Evolutionary conservation across 2,113 vertebrate genomes (phyloP), one percentile per base, ranked within the genome.

Genomic region (Saccopteryx bilineata): DNA sequence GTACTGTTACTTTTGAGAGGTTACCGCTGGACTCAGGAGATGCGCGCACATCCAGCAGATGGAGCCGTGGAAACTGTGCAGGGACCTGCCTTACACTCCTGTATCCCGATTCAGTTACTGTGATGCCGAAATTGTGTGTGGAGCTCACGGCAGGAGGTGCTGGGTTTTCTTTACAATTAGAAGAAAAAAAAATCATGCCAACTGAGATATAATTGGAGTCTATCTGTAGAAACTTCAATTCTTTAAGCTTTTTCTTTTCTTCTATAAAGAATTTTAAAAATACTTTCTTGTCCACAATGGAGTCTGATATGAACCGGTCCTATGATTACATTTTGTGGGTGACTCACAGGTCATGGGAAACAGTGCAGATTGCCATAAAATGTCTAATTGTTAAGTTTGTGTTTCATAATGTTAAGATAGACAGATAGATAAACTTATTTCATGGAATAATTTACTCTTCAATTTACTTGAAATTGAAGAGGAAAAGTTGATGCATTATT

Each of bases 1-100:
- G 95, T 72, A 97, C 84, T 26, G 33, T 26, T 92, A 91, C 93
- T 93, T 91, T 95, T 79, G 46, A 88, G 96, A 96, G 90, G 72
- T 89, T 81, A 66, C 2, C 74, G n/a, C 87, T 96, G 24, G 92
- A 75, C 87, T 85, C 86, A 63, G 28, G 71, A 78, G 91, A 90
- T 61, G 95, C 66, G 79, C 79, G 94, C 97, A 46, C 13, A 90
- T 97, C 98, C 98, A 98, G 98, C 98, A 98, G 98, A 98, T 98
- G 98, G 98, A 98, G 98, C 98, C 96, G 76, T 97, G 94, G 96
- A 96, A 96, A 93, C 86, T 69, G 91, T 82, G 1, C 19, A 48
- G 19, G 83, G 65, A 79, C 50, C 65, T 19, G 46, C 75, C 17
- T 48, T 24, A 14, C 65, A 54, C 48, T 31, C 54, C 1, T 15